phyloP scores from a whole-genome alignment of 1,140 invertebrate species.

The Sarcophaga bullata region DNA sequence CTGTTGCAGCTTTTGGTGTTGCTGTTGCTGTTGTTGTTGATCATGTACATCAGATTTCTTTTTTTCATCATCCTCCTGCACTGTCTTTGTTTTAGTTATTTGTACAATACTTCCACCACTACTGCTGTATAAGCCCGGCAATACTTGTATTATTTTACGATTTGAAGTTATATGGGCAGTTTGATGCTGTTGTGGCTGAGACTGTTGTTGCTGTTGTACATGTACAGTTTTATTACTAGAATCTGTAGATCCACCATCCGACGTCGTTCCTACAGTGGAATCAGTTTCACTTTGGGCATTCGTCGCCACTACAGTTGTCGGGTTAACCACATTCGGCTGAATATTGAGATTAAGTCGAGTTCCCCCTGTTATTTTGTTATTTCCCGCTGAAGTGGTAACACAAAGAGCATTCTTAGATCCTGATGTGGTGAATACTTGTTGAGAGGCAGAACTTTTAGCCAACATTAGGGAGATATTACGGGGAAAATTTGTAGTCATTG shows the following conservation, averaged over 20 bases:
- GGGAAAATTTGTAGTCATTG: neutral
- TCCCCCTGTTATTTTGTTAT: neutral
- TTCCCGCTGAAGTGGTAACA: slow-evolving; percentile 9
- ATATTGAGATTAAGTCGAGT: slow-evolving; percentile 10
- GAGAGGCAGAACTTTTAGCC: slow-evolving; percentile 8
- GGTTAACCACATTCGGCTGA: neutral
- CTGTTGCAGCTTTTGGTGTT: neutral
- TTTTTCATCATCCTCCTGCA: neutral
- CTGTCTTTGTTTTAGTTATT: slow-evolving; percentile 20
- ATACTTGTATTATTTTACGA: slow-evolving; percentile 17
- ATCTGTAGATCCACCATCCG: neutral
- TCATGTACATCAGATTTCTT: neutral
- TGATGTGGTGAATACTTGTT: slow-evolving; percentile 15
- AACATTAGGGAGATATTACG: slow-evolving; percentile 27
- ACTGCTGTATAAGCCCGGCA: slow-evolving; percentile 11
- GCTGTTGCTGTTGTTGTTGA: neutral
- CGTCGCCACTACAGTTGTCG: neutral
- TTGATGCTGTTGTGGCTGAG: neutral
- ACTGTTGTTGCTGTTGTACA: neutral
- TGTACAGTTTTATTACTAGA: neutral
- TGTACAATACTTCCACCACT: slow-evolving; percentile 2
- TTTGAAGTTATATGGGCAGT: slow-evolving; percentile 3
- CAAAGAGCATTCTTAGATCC: neutral
- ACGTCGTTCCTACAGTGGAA: neutral
- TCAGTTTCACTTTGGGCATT: neutral